Evolutionary conservation across 1,140 invertebrate species (phyloP), one percentile per base, ranked within the genome.

Genomic region (Hypothenemus hampei): DNA sequence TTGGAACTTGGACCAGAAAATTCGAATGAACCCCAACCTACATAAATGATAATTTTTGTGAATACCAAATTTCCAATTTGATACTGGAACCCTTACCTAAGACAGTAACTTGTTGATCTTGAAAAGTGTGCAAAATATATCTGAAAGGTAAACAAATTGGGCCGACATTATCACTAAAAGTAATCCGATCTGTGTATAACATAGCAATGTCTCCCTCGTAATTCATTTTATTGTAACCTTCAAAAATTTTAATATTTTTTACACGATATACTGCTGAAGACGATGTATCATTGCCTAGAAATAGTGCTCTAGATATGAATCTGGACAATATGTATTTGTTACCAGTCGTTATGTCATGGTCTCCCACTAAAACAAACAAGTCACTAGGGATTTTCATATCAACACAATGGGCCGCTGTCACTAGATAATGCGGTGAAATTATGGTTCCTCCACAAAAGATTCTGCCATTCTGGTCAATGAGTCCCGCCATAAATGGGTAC

Each of bases 391-490:
- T 1, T 50, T 60, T 61, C 0, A 57, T 62, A 0, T 7, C 2
- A 3, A 81, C 3, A 61, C 85, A 88, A 63, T 88, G 85, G 1
- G 82, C 85, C 0, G 87, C 86, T 0, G 85, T 82, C 2, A 89
- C 3, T 1, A 84, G 74, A 67, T 82, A 82, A 16, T 65, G 68
- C 0, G 67, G 47, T n/a, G 76, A 73, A 24, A 89, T 78, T 47
- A 90, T 80, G 1, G 78, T 77, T 0, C 71, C 80, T 0, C 86
- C 87, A 62, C 86, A 89, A 57, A 75, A 78, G 0, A 82, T 55
- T 0, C 57, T 1, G 56, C 46, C 2, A 54, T 0, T 36, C n/a
- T n/a, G n/a, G 15, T 19, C 36, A 18, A 62, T 36, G 0, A 84
- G 23, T 11, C 68, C 82, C 0, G 72, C 80, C 82, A 84, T 83